phyloP scores from a whole-genome alignment of 2,797 vertebrate species.

The Mastacembelus armatus region DNA sequence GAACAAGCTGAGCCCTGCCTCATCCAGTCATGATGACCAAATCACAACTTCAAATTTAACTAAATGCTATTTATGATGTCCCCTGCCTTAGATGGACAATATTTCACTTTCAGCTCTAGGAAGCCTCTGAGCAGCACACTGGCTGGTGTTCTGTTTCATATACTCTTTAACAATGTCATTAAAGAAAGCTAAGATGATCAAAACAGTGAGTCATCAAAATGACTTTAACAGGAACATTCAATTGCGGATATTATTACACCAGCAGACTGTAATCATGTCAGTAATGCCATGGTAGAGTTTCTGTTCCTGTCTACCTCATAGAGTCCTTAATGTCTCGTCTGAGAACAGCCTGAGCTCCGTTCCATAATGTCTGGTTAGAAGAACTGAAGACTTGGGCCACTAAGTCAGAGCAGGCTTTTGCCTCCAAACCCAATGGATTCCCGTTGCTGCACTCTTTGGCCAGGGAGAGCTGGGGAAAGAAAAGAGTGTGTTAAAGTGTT shows the following conservation, averaged over 20 bases:
- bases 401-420: conserved; percentile 83
- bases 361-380: conserved; percentile 76
- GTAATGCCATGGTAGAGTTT: neutral
- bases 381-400: conserved; percentile 91
- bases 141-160: neutral
- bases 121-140: neutral
- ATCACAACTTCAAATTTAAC: neutral
- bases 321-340: conserved; percentile 93
- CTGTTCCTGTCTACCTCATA: conserved; percentile 89
- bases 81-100: neutral
- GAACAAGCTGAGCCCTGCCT: too few species aligned
- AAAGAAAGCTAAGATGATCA: conserved; percentile 13
- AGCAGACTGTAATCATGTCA: neutral
- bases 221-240: neutral
- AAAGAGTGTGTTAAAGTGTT: neutral
- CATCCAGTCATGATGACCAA: too few species aligned
- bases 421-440: conserved; percentile 88
- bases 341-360: conserved; percentile 81
- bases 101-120: neutral
- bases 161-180: conserved; percentile 23
- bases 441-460: conserved; percentile 91
- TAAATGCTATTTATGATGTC: neutral
- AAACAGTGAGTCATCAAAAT: conserved; percentile 33
- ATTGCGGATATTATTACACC: conserved; percentile 12
- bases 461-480: conserved; percentile 85